Conservation (phyloP, 2,797 vertebrate genomes). For the Phrynocephalus guinanensis region DNA sequence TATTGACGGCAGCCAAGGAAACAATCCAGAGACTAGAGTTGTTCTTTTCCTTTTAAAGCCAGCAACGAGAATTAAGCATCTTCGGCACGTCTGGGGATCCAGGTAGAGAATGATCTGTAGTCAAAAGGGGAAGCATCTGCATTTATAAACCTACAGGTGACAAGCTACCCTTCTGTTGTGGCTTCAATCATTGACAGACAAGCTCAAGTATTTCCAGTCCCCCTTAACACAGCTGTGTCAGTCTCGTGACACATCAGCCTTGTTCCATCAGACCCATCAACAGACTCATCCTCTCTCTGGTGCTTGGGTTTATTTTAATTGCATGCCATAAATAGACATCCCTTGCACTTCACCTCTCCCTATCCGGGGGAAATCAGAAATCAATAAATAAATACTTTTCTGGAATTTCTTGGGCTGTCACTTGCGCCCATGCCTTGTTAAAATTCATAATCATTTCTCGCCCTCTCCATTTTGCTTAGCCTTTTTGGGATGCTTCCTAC, state of each 20-base stretch:
- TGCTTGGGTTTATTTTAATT: conserved; percentile 75
- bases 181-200: conserved; percentile 62
- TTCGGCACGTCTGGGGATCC: conserved; percentile 45
- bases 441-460: neutral
- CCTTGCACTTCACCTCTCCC: conserved; percentile 56
- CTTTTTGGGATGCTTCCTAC: too few relatives aligned
- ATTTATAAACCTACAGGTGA: conserved; percentile 67
- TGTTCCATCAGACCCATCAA: conserved; percentile 79
- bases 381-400: conserved; percentile 47
- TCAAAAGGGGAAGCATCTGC: conserved; percentile 57
- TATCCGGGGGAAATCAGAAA: neutral
- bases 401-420: conserved; percentile 42
- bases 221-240: conserved; percentile 76
- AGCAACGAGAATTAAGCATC: conserved; percentile 51
- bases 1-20: conserved; percentile 49
- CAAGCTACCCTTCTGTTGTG: conserved; percentile 19
- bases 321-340: conserved; percentile 73
- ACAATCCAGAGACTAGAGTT: conserved; percentile 30
- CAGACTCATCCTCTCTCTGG: conserved; percentile 66
- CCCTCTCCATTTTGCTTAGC: neutral
- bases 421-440: conserved; percentile 18
- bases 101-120: conserved; percentile 58
- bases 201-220: conserved; percentile 72
- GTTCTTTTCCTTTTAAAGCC: conserved; percentile 9
- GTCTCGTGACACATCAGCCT: conserved; percentile 76